Evolutionary conservation across 2,113 vertebrate genomes (phyloP).

Genomic region (Tiliqua scincoides): DNA sequence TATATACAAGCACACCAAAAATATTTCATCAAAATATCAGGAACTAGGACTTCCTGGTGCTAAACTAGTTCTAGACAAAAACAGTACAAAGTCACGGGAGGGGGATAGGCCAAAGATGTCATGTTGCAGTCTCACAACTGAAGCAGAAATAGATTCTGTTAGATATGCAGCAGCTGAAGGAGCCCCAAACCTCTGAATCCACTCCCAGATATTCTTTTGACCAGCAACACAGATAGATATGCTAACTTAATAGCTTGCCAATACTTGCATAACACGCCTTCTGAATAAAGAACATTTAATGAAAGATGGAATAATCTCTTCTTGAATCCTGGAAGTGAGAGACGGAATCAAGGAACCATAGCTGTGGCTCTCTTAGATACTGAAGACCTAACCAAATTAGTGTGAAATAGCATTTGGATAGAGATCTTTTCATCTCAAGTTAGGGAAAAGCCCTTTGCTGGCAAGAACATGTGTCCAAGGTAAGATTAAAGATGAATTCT

Average conservation of each 20-base stretch:
- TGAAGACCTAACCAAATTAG: background rate
- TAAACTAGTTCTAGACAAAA: background rate
- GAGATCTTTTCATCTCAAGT: background rate
- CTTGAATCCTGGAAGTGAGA: background rate
- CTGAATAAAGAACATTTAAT: background rate
- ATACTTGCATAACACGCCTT: background rate
- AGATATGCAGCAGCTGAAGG: background rate
- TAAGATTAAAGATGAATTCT: slow-evolving; percentile 1
- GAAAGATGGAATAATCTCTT: background rate
- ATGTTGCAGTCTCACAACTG: background rate
- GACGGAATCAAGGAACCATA: background rate
- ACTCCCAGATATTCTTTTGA: background rate
- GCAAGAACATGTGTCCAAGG: background rate
- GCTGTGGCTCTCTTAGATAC: background rate
- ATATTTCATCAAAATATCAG: background rate
- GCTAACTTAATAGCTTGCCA: background rate
- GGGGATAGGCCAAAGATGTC: background rate
- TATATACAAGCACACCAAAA: background rate
- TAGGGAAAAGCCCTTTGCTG: background rate
- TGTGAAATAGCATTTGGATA: background rate
- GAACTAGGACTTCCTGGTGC: background rate
- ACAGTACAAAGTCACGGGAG: background rate
- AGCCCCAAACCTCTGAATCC: background rate
- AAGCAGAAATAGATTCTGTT: background rate
- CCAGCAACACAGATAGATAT: background rate